phyloP scores from a whole-genome alignment of 1,140 invertebrate species.

The Bombyx mandarina region DNA sequence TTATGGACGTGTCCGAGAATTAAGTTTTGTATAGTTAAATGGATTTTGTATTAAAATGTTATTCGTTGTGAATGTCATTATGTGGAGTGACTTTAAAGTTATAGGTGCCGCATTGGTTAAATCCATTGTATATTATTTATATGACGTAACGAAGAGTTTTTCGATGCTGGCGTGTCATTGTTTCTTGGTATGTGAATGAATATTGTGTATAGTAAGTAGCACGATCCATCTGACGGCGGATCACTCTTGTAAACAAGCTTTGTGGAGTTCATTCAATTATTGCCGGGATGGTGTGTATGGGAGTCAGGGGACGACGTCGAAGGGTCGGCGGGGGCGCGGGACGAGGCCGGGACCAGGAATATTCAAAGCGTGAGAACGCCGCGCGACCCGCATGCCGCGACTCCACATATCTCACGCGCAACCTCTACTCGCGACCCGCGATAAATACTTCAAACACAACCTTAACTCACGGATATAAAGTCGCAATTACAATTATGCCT shows the following conservation, averaged over 20 bases:
- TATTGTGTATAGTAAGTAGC: conserved; percentile 19
- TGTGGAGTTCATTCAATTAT: conserved; percentile 59
- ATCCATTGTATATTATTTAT: too few species aligned
- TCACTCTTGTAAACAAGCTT: conserved; percentile 39
- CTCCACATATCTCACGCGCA: conserved; percentile 69
- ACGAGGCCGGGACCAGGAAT: conserved; percentile 56
- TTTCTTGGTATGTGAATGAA: conserved; percentile 4
- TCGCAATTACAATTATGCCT: conserved; percentile 18
- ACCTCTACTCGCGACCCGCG: conserved; percentile 31
- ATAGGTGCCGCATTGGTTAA: too few species aligned
- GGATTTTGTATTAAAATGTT: conserved; percentile 1
- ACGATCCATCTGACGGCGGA: conserved; percentile 17
- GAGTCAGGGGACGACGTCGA: conserved; percentile 56
- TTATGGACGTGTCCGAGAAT: too few species aligned
- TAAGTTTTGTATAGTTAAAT: not conserved
- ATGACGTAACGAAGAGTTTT: too few species aligned
- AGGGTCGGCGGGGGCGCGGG: conserved; percentile 35
- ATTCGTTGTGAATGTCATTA: not conserved
- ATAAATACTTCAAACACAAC: conserved; percentile 20
- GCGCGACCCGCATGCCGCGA: conserved; percentile 65
- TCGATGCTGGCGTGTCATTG: too few species aligned
- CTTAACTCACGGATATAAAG: conserved; percentile 28
- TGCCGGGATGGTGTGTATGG: conserved; percentile 41
- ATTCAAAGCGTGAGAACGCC: conserved; percentile 69
- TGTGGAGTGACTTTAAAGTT: too few species aligned